phyloP scores from a whole-genome alignment of 23 tunicate genomes.

The Trididemnum clinides region DNA sequence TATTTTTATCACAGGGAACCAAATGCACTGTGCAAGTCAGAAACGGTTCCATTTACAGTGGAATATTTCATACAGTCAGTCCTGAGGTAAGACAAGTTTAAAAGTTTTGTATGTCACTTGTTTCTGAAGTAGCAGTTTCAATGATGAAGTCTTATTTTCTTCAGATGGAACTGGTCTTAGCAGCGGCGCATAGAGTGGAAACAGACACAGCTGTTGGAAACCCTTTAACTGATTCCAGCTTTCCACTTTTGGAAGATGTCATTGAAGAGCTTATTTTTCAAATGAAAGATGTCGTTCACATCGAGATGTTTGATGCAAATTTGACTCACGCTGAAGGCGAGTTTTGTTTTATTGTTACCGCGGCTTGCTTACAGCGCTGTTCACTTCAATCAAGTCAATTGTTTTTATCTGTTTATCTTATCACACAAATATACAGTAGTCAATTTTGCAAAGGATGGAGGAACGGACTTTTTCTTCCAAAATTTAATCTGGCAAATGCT shows the following conservation, averaged over 20 bases:
- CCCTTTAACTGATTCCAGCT: not conserved
- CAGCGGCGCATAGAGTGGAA: conserved; percentile 49
- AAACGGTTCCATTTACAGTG: conserved; percentile 61
- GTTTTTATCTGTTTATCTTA: too few relatives aligned
- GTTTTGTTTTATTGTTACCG: not conserved
- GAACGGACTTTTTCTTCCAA: too few relatives aligned
- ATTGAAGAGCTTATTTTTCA: conserved; percentile 59
- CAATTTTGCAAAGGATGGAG: too few relatives aligned
- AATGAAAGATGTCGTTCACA: conserved; percentile 36
- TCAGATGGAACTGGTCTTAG: conserved; percentile 76
- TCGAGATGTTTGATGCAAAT: conserved; percentile 53
- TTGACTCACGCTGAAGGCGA: conserved; percentile 49
- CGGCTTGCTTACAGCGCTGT: too few relatives aligned
- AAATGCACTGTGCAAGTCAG: conserved; percentile 65
- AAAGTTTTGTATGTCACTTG: too few relatives aligned
- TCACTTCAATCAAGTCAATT: too few relatives aligned
- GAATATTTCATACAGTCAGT: conserved; percentile 73
- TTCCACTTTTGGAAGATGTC: conserved; percentile 20
- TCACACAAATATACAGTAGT: too few relatives aligned
- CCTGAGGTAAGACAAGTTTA: conserved; percentile 65
- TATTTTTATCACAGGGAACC: conserved; percentile 50
- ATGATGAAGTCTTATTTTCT: not conserved
- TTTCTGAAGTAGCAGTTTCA: not conserved
- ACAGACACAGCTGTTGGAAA: not conserved
- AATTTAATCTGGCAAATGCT: too few relatives aligned